These are phyloP conservation scores for Megalurothrips usitatus DNA, from an alignment of 2,888 invertebrate genomes.

Conservation along the genomic window DNA sequence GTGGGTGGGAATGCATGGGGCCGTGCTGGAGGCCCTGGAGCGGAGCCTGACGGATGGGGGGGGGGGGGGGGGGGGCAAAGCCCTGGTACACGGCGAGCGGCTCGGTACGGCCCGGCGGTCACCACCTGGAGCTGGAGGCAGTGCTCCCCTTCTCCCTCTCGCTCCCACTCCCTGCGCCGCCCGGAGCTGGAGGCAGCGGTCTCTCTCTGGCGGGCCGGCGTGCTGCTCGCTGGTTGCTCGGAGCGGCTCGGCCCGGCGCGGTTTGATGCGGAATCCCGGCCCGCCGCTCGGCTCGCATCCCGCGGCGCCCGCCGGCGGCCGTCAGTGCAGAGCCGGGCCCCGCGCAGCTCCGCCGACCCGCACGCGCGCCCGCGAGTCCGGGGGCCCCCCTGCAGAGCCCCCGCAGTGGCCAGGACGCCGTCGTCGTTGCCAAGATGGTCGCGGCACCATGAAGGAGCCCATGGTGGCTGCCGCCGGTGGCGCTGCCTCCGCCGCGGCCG, in stretches of 20 bases:
- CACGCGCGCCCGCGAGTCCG: background rate
- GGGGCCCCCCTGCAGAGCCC: background rate
- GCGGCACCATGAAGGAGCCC: slow-evolving; percentile 8
- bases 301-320: background rate
- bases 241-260: background rate
- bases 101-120: background rate
- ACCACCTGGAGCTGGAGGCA: no score
- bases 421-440: background rate
- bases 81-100: background rate
- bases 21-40: background rate
- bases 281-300: background rate
- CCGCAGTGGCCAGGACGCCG: background rate
- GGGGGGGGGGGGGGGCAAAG: background rate
- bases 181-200: no score
- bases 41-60: background rate
- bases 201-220: background rate
- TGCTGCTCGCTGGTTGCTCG: background rate
- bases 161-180: background rate
- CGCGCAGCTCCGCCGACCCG: background rate
- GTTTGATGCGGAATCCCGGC: background rate
- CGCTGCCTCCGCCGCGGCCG: background rate
- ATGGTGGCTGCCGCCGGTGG: background rate
- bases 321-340: background rate
- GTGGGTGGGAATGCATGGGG: background rate
- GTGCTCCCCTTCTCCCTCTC: no score